These are phyloP conservation scores for Notechis scutatus DNA, from an alignment of 2,113 vertebrate species.

Conservation along the genomic window DNA sequence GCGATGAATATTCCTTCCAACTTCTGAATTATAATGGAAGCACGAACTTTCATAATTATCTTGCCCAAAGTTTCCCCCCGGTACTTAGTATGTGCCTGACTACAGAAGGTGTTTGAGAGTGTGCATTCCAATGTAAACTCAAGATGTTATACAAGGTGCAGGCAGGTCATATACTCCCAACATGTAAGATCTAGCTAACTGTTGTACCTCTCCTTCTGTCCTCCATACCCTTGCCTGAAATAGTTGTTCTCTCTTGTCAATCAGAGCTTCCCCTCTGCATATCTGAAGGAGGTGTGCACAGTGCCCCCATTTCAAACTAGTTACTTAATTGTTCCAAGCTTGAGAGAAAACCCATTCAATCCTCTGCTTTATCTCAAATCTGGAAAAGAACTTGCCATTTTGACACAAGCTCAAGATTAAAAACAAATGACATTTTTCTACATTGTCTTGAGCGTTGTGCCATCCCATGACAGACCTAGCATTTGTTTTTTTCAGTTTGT, in stretches of 20 bases:
- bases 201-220: background rate
- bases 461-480: background rate
- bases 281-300: background rate
- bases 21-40: background rate
- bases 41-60: background rate
- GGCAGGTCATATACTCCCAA: background rate
- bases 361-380: background rate
- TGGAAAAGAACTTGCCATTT: background rate
- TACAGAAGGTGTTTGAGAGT: background rate
- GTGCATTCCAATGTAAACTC: background rate
- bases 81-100: background rate
- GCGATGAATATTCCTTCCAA: background rate
- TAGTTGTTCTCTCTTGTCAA: background rate
- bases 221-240: background rate
- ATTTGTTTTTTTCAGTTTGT: background rate
- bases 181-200: background rate
- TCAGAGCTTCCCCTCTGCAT: background rate
- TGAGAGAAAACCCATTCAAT: background rate
- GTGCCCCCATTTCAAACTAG: background rate
- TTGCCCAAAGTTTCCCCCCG: background rate
- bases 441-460: background rate
- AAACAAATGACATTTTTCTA: background rate
- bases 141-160: background rate
- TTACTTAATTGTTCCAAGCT: background rate
- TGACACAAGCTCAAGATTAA: background rate